Conservation (phyloP, 2,888 invertebrate genomes). For the Thalpophila matura region DNA sequence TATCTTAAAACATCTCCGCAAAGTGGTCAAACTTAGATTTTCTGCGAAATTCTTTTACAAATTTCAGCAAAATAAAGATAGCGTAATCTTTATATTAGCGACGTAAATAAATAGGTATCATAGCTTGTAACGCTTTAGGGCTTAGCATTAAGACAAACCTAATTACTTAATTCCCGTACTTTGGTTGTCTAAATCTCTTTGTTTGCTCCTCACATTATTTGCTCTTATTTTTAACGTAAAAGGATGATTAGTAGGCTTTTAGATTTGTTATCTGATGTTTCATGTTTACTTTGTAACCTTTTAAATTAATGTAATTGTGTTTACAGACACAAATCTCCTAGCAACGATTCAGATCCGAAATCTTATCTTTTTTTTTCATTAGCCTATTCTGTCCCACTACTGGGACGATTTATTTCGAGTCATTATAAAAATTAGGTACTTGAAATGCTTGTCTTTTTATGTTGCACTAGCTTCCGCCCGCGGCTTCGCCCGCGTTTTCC, state of each 20-base stretch:
- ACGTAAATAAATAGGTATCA: constrained; percentile 15
- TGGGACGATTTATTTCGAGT: too few relatives aligned
- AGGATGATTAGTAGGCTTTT: constrained; percentile 6
- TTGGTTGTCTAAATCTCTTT: constrained; percentile 25
- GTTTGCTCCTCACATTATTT: constrained; percentile 16
- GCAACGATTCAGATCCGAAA: too few relatives aligned
- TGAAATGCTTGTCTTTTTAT: too few relatives aligned
- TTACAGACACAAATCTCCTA: background rate
- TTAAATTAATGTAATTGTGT: background rate
- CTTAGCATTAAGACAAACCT: constrained; percentile 21
- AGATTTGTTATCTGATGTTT: constrained; percentile 1
- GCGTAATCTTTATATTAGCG: background rate
- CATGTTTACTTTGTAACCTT: background rate
- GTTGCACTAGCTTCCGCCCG: too few relatives aligned
- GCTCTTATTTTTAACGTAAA: constrained; percentile 25
- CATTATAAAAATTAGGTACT: too few relatives aligned
- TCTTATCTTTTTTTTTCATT: too few relatives aligned
- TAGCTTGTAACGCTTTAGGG: background rate
- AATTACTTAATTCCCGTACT: constrained; percentile 39
- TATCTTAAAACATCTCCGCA: background rate
- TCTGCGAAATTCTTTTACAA: background rate
- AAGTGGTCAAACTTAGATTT: background rate
- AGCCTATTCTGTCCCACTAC: too few relatives aligned
- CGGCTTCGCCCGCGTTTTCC: too few relatives aligned
- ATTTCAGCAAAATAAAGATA: background rate